phyloP scores from a whole-genome alignment of 2,888 invertebrate genomes.

The Teleiodes luculella region DNA sequence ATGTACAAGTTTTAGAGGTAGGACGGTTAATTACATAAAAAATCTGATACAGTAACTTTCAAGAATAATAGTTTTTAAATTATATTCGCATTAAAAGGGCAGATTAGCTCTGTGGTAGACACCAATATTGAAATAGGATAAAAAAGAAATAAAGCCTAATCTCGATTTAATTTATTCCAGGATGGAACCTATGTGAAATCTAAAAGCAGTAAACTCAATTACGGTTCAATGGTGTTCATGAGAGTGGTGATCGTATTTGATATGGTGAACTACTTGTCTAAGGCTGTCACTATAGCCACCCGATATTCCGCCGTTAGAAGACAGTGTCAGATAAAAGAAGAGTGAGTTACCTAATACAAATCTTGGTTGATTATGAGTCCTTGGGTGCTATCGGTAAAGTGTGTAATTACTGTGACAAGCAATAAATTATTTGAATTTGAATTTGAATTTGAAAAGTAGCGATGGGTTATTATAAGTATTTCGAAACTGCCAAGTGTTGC shows the following conservation, averaged over 20 bases:
- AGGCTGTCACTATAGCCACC: constrained; percentile 91
- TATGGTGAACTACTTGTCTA: constrained; percentile 84
- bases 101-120: too few relatives aligned
- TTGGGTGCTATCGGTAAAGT: too few relatives aligned
- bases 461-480: too few relatives aligned
- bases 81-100: too few relatives aligned
- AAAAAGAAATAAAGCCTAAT: background rate
- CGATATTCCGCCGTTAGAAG: constrained; percentile 93
- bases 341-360: constrained; percentile 76
- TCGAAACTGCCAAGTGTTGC: too few relatives aligned
- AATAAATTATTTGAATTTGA: too few relatives aligned
- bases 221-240: constrained; percentile 96
- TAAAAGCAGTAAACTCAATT: constrained; percentile 87
- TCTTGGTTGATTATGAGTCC: too few relatives aligned
- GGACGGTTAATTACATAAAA: too few relatives aligned
- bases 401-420: too few relatives aligned
- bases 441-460: too few relatives aligned
- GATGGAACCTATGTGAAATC: constrained; percentile 93
- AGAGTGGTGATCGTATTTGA: constrained; percentile 90
- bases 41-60: too few relatives aligned
- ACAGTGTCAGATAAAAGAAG: constrained; percentile 89
- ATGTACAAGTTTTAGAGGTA: constrained; percentile 86
- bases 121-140: constrained; percentile 68
- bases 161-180: constrained; percentile 41
- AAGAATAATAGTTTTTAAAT: too few relatives aligned